Conservation (phyloP, 2,888 invertebrate genomes). For the Anorthoa munda region DNA sequence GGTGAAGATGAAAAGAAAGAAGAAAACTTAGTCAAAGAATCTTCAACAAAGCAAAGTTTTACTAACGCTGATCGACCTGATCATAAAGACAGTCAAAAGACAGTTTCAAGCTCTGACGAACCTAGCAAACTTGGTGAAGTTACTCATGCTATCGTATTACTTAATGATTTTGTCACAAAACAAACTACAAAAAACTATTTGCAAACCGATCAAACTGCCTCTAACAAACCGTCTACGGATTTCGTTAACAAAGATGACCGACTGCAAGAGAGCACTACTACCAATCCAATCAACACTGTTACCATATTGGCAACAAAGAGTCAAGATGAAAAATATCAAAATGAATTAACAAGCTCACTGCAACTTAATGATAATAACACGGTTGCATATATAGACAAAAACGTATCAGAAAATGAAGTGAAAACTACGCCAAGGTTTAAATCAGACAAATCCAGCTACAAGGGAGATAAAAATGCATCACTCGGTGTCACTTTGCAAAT, state of each 20-base stretch:
- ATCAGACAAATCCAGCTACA: background rate
- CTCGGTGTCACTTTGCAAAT: background rate
- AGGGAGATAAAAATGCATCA: background rate
- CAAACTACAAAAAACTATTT: conserved; percentile 54
- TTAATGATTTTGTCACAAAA: conserved; percentile 62
- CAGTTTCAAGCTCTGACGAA: conserved; percentile 28
- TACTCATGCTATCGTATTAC: conserved; percentile 54
- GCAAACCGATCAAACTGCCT: background rate
- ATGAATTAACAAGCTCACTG: background rate
- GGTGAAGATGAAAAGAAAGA: conserved; percentile 21
- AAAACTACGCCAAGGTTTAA: background rate
- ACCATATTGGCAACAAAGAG: background rate
- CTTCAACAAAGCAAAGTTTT: conserved; percentile 12
- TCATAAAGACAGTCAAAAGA: conserved; percentile 10
- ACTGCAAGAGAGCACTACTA: background rate
- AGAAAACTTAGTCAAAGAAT: background rate
- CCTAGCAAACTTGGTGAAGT: conserved; percentile 55
- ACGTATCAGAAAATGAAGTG: background rate
- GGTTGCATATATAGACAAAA: background rate
- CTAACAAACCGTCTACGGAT: background rate
- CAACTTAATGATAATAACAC: background rate
- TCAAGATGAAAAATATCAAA: background rate
- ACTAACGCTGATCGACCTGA: conserved; percentile 7
- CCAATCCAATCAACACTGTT: background rate
- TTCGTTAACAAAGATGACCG: background rate